A percentile compares a stretch with the other conserved stretches of the same genome.
These are phyloP conservation scores for Pantala flavescens DNA, from an alignment of 1,140 invertebrate genomes.

Conservation along the genomic window DNA sequence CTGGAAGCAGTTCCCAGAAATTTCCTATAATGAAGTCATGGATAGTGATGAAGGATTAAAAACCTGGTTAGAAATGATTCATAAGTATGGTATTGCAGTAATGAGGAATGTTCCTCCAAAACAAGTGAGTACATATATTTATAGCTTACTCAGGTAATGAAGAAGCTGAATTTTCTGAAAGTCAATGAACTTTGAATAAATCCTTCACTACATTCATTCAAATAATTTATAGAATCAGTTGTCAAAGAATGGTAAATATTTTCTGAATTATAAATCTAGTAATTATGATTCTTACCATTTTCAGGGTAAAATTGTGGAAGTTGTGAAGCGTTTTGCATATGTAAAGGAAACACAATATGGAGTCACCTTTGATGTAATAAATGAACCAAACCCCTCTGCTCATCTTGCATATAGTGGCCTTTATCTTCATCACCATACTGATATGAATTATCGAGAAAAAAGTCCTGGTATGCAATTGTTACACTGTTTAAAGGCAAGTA, in stretches of 20 bases:
- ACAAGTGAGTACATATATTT: constrained; percentile 17
- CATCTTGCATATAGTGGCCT: constrained; percentile 31
- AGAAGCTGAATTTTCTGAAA: too few relatives aligned
- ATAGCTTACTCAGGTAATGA: not conserved
- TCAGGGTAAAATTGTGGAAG: constrained; percentile 29
- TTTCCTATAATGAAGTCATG: constrained; percentile 32
- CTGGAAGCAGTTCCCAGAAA: constrained; percentile 30
- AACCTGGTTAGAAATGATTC: constrained; percentile 32
- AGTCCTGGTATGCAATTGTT: constrained; percentile 34
- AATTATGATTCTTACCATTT: too few relatives aligned
- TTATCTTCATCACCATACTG: constrained; percentile 31
- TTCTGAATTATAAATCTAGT: too few relatives aligned
- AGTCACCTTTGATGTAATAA: constrained; percentile 31
- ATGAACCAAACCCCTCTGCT: constrained; percentile 29
- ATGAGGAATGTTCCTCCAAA: constrained; percentile 27
- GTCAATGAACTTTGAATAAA: too few relatives aligned
- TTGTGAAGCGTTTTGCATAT: constrained; percentile 32
- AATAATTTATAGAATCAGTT: too few relatives aligned
- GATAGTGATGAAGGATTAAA: constrained; percentile 30
- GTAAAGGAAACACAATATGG: constrained; percentile 34
- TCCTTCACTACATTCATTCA: too few relatives aligned
- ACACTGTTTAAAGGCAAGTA: constrained; percentile 31
- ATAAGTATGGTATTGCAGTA: constrained; percentile 32
- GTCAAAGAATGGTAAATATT: too few relatives aligned
- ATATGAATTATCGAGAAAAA: constrained; percentile 35